These are phyloP conservation scores for Digitonthophagus gazella DNA, from an alignment of 2,888 invertebrate species.

Conservation along the genomic window DNA sequence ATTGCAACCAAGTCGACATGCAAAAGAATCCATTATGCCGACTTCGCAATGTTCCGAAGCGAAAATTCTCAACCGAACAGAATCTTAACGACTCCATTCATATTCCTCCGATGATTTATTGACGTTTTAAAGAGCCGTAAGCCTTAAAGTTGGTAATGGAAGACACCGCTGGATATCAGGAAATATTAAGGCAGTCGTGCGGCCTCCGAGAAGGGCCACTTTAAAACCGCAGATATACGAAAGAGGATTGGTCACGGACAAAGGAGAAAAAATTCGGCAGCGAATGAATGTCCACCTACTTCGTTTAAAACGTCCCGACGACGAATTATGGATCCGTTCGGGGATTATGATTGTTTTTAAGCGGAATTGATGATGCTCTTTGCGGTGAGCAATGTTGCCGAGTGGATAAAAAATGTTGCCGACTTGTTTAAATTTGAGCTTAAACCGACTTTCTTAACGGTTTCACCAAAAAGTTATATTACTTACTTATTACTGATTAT, in stretches of 20 bases:
- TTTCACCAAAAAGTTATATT: background rate
- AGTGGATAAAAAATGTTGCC: no score
- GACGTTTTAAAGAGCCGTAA: background rate
- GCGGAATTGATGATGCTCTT: background rate
- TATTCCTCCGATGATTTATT: conserved; percentile 10
- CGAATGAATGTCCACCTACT: background rate
- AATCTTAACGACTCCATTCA: conserved; percentile 10
- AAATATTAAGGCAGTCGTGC: background rate
- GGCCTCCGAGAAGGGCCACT: background rate
- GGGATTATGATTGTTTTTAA: background rate
- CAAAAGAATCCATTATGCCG: background rate
- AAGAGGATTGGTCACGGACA: background rate
- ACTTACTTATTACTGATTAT: no score
- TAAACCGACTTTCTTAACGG: no score
- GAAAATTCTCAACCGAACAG: background rate
- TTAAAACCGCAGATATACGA: background rate
- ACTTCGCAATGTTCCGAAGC: background rate
- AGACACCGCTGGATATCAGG: conserved; percentile 6
- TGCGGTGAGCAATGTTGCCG: background rate
- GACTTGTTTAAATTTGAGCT: background rate
- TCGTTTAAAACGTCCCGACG: background rate
- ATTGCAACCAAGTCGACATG: background rate
- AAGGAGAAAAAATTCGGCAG: background rate
- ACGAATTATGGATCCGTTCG: background rate
- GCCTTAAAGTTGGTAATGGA: conserved; percentile 3